A percentile compares a stretch with the other conserved stretches of the same genome.
phyloP scores from a whole-genome alignment of 2,797 vertebrate species.

The Peromyscus eremicus region DNA sequence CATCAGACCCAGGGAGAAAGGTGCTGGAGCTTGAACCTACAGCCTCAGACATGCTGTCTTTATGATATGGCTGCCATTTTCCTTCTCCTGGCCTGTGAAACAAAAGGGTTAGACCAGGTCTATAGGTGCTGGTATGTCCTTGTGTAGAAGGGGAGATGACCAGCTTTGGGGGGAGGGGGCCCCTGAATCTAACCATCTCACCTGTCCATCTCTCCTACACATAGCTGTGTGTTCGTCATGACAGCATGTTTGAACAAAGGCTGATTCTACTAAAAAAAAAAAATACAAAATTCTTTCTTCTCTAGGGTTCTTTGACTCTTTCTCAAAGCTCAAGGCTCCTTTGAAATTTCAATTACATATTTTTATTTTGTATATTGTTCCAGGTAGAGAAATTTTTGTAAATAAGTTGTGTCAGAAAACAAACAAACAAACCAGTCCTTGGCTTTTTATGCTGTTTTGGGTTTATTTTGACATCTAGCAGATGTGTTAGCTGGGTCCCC shows the following conservation, averaged over 20 bases:
- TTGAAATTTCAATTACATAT: neutral
- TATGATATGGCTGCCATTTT: neutral
- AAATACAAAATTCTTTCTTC: conserved; percentile 17
- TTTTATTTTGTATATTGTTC: conserved; percentile 24
- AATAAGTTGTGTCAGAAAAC: neutral
- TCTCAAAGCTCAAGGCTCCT: conserved; percentile 29
- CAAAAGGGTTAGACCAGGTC: neutral
- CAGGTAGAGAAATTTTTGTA: neutral
- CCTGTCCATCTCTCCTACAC: neutral
- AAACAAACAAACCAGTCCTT: neutral
- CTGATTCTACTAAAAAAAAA: neutral
- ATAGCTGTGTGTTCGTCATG: neutral
- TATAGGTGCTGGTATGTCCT: neutral
- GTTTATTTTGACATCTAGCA: conserved; percentile 35
- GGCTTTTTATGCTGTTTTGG: conserved; percentile 18
- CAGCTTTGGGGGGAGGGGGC: neutral
- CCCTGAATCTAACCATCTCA: neutral
- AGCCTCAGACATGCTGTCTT: neutral
- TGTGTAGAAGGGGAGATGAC: neutral
- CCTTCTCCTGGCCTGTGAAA: neutral
- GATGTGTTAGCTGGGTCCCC: neutral
- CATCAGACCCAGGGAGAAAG: neutral
- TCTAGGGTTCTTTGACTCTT: neutral
- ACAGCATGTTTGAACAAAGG: neutral
- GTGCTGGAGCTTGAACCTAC: neutral